phyloP scores from a whole-genome alignment of 2,113 vertebrate species.

The Tragulus kanchil region DNA sequence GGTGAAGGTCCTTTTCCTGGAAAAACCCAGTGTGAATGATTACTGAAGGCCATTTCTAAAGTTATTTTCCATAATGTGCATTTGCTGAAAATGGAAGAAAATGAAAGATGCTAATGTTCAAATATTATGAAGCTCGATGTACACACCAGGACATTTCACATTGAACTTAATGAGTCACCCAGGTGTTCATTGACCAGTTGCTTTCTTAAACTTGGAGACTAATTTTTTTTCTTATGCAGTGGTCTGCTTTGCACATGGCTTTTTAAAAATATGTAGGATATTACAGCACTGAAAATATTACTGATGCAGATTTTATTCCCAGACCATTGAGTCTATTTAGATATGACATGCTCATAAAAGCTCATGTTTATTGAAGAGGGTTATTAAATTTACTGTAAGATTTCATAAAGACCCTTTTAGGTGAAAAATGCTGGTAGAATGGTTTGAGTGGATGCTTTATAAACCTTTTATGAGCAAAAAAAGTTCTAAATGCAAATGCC shows the following conservation, averaged over 20 bases:
- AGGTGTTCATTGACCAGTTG: conserved; percentile 90
- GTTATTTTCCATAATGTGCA: conserved; percentile 88
- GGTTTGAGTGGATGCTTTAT: conserved; percentile 72
- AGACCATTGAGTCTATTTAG: conserved; percentile 74
- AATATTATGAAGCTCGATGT: conserved; percentile 90
- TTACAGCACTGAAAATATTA: conserved; percentile 79
- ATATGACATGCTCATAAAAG: conserved; percentile 77
- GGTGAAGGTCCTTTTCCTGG: conserved; percentile 90
- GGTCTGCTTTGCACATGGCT: neutral
- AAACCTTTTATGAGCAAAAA: conserved; percentile 76
- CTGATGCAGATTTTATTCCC: conserved; percentile 78
- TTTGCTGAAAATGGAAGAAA: conserved; percentile 89
- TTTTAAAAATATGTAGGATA: conserved; percentile 4
- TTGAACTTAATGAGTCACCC: conserved; percentile 92
- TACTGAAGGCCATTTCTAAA: conserved; percentile 85
- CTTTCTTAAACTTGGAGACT: conserved; percentile 81
- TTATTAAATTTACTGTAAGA: conserved; percentile 82
- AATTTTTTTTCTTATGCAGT: conserved; percentile 40
- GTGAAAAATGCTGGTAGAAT: conserved; percentile 76
- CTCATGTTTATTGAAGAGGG: conserved; percentile 83
- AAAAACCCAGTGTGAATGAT: conserved; percentile 89
- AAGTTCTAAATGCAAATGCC: conserved; percentile 72
- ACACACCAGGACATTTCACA: conserved; percentile 89
- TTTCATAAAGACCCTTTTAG: conserved; percentile 80
- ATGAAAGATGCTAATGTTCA: conserved; percentile 91